A percentile compares a stretch with the other conserved stretches of the same genome.
Conservation (phyloP, 2,888 invertebrate species). For the Hanleya hanleyi region DNA sequence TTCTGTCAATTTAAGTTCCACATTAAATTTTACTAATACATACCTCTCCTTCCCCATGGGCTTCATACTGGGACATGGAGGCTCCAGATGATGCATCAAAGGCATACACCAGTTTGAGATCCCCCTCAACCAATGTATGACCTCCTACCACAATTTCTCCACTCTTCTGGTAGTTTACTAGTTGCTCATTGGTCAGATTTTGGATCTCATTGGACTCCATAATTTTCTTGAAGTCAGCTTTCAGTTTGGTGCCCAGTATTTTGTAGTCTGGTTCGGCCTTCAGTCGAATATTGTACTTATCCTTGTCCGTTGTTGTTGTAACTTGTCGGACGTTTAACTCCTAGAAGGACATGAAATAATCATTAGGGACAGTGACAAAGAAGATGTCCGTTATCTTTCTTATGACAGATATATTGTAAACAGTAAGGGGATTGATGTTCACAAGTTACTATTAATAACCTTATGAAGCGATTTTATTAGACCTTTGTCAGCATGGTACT, state of each 20-base stretch:
- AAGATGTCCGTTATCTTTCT: no score
- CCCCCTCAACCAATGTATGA: slow-evolving; percentile 78
- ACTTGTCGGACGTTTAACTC: slow-evolving; percentile 94
- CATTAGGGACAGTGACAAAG: no score
- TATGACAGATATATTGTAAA: no score
- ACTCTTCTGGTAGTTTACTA: slow-evolving; percentile 81
- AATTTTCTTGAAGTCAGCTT: slow-evolving; percentile 91
- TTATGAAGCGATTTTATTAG: no score
- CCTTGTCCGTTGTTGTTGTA: slow-evolving; percentile 90
- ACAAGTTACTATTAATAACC: no score
- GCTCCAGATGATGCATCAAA: slow-evolving; percentile 75
- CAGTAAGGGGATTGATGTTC: no score
- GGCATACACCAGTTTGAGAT: slow-evolving; percentile 82
- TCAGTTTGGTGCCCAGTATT: slow-evolving; percentile 88
- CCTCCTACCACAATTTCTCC: slow-evolving; percentile 85
- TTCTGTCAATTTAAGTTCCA: no score
- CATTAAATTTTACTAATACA: no score
- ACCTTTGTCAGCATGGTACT: no score
- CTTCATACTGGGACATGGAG: slow-evolving; percentile 80
- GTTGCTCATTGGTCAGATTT: slow-evolving; percentile 76
- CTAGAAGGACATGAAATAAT: no score
- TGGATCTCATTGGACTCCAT: slow-evolving; percentile 83
- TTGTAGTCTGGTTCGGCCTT: slow-evolving; percentile 97
- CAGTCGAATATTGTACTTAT: slow-evolving; percentile 91
- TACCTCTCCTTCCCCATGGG: slow-evolving; percentile 88